These are phyloP conservation scores for Phylloscopus whistleri DNA, from an alignment of 2,113 vertebrate species.

Conservation along the genomic window DNA sequence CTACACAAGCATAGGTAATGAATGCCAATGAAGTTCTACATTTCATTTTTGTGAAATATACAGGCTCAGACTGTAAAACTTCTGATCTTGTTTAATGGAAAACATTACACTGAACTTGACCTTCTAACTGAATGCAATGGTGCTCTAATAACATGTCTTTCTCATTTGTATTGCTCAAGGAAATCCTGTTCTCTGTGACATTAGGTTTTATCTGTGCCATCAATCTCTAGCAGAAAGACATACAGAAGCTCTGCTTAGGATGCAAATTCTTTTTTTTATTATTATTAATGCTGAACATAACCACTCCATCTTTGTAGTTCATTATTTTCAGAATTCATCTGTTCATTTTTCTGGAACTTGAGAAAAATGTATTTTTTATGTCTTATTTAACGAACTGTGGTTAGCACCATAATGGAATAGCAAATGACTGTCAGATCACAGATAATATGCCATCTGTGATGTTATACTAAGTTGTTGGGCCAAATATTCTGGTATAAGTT, in stretches of 20 bases:
- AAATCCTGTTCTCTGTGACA: conserved; percentile 1
- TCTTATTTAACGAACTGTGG: not conserved
- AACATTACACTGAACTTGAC: not conserved
- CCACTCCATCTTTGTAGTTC: not conserved
- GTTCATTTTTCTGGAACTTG: conserved; percentile 15
- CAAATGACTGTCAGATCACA: conserved; percentile 8
- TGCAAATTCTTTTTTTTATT: not conserved
- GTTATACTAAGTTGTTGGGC: not conserved
- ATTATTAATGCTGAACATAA: not conserved
- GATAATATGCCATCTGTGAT: conserved; percentile 28
- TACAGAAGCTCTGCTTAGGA: not conserved
- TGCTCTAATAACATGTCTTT: not conserved
- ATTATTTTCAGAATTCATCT: conserved; percentile 7
- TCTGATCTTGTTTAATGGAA: not conserved
- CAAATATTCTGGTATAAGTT: not conserved
- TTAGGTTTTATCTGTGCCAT: not conserved
- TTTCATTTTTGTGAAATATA: not conserved
- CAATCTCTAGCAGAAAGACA: not conserved
- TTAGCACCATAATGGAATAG: not conserved
- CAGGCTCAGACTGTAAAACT: not conserved
- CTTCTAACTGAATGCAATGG: not conserved
- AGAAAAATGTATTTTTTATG: not conserved
- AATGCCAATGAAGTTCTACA: not conserved
- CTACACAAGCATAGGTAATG: not conserved
- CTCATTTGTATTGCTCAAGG: not conserved